A percentile compares a stretch with the other conserved stretches of the same genome.
phyloP scores from a whole-genome alignment of 2,113 vertebrate species.

The Guaruba guarouba region DNA sequence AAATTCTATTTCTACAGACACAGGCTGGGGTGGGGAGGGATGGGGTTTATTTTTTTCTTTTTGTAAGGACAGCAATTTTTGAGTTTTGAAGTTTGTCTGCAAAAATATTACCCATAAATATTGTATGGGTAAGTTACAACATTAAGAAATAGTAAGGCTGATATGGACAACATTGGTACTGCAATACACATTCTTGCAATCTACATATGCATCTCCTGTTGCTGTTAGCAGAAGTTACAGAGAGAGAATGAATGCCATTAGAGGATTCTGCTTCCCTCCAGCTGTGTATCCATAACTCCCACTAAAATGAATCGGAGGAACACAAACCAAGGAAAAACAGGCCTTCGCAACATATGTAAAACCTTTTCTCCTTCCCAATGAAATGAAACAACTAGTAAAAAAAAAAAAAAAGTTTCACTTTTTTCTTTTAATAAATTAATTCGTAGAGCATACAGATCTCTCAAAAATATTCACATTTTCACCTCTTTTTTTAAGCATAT shows the following conservation, averaged over 20 bases:
- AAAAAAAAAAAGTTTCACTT: background rate
- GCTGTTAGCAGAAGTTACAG: background rate
- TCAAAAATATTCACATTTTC: background rate
- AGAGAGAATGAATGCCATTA: background rate
- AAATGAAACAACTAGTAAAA: background rate
- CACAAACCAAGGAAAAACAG: background rate
- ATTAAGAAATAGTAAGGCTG: background rate
- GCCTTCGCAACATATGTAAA: background rate
- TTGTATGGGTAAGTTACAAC: background rate
- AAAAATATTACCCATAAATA: background rate
- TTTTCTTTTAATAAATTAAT: background rate
- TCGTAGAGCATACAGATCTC: background rate
- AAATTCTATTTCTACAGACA: background rate
- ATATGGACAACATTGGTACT: background rate
- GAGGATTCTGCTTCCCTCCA: background rate
- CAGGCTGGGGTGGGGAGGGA: rapidly evolving
- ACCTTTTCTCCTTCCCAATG: background rate
- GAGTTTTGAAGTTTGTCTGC: background rate
- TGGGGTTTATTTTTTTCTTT: background rate
- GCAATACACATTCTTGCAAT: background rate
- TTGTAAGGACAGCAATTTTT: background rate
- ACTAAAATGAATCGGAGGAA: background rate
- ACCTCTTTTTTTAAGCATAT: background rate
- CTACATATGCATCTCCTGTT: rapidly evolving
- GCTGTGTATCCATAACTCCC: background rate